Evolutionary conservation across 2,888 invertebrate genomes (phyloP), one percentile per base, ranked within the genome.

Genomic region (Ophioninae sp.): DNA sequence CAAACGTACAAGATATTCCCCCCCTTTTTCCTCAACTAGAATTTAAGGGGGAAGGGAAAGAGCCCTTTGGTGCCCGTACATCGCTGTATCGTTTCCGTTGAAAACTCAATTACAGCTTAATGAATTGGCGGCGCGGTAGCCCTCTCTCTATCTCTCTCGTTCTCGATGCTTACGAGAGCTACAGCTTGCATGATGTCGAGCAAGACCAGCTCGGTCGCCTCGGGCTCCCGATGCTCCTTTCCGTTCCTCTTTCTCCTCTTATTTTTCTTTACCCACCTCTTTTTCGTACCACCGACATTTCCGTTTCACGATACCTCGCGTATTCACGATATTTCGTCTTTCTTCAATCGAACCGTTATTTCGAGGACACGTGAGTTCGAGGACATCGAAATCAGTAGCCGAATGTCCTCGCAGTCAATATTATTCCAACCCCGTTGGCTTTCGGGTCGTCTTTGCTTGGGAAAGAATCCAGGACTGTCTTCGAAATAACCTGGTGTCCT

Each of bases 101-200:
- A 92, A 92, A 92, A 92, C 92, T 92, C 92, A 92, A 92, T 92
- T 92, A 92, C 90, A 89, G 90, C 91, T 91, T 92, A 92, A 92
- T 92, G 92, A 92, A 92, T 92, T 92, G 91, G 87, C 85, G 86
- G 86, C 86, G 83, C 82, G 76, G 84, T 82, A 81, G 84, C 77
- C 75, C 59, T 81, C 80, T 58, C 61, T 75, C 65, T 59, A 51
- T 78, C 68, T 68, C 75, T 77, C 71, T 67, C 17, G 10, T 65
- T 69, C 72, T 44, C 69, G 63, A 10, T 80, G 69, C 63, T 65
- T 67, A 67, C 61, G 77, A 74, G 64, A 85, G 84, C 84, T 81
- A 72, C 75, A 73, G 76, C 79, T 68, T 77, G 81, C 58, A 61
- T 78, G 61, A 81, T 82, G 71, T 81, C 77, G 81, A 80, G 81